phyloP scores from a whole-genome alignment of 2,888 invertebrate species.

The Rhimphoctona megacephalus region DNA sequence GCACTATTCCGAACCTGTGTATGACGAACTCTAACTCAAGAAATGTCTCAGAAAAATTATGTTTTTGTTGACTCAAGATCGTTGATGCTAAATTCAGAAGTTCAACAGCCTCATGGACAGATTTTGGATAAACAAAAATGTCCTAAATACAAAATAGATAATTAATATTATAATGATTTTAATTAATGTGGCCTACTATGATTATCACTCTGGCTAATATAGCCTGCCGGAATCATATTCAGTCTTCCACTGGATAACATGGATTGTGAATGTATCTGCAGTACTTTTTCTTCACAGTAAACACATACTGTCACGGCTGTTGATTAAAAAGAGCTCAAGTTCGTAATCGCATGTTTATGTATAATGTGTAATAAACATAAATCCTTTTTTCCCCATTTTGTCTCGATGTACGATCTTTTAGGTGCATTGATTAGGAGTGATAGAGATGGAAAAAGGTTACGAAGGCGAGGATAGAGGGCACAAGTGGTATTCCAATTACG shows the following conservation, averaged over 20 bases:
- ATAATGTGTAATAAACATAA: neutral
- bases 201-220: too few species aligned
- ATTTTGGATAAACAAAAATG: neutral
- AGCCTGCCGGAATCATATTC: too few species aligned
- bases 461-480: conserved; percentile 50
- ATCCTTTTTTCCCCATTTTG: neutral
- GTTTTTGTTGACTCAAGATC: neutral
- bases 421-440: conserved; percentile 27
- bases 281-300: neutral
- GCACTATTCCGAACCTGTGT: too few species aligned
- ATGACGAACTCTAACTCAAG: neutral
- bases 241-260: neutral
- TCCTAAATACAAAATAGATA: neutral
- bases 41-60: neutral
- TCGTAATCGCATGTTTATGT: neutral
- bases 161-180: neutral
- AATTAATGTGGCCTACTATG: too few species aligned
- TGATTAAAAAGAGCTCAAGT: neutral
- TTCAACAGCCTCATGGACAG: neutral
- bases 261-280: neutral
- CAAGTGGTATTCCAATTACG: conserved; percentile 77
- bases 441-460: conserved; percentile 26
- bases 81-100: neutral
- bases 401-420: conserved; percentile 16
- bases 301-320: neutral